Percentiles rank a stretch among this genome's conserved stretches.
Conservation (phyloP, 2,113 vertebrate species). For the Cyrtonyx montezumae region DNA sequence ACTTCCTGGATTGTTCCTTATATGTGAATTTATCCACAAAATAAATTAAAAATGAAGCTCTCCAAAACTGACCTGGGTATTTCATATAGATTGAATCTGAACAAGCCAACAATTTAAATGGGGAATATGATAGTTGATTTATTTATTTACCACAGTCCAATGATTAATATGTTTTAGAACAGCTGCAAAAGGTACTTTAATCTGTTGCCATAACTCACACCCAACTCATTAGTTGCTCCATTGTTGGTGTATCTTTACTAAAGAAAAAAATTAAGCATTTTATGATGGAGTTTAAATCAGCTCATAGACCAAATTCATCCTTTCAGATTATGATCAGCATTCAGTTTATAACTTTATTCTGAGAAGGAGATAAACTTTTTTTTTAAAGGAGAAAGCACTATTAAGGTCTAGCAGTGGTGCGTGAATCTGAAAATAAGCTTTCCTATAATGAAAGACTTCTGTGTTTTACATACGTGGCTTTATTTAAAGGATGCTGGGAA, state of each 20-base stretch:
- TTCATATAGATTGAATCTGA: neutral
- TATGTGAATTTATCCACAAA: neutral
- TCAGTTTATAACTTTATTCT: neutral
- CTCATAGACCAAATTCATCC: neutral
- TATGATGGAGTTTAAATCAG: neutral
- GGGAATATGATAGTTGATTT: fast-evolving
- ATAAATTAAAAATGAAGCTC: neutral
- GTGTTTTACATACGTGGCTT: fast-evolving
- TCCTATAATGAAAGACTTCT: neutral
- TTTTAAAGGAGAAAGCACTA: neutral
- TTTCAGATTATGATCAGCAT: neutral
- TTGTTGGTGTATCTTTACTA: neutral
- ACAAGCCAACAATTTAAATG: neutral
- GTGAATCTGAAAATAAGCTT: neutral
- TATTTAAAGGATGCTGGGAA: neutral
- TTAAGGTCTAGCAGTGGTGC: neutral
- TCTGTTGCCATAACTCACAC: neutral
- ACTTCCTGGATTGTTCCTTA: neutral
- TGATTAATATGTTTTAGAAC: neutral
- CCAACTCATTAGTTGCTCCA: neutral
- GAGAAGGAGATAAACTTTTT: neutral
- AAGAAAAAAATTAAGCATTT: neutral
- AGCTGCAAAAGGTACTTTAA: neutral
- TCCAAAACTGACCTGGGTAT: neutral
- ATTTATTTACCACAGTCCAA: neutral